Conservation (phyloP, 2,797 vertebrate species). For the Podarcis siculus region DNA sequence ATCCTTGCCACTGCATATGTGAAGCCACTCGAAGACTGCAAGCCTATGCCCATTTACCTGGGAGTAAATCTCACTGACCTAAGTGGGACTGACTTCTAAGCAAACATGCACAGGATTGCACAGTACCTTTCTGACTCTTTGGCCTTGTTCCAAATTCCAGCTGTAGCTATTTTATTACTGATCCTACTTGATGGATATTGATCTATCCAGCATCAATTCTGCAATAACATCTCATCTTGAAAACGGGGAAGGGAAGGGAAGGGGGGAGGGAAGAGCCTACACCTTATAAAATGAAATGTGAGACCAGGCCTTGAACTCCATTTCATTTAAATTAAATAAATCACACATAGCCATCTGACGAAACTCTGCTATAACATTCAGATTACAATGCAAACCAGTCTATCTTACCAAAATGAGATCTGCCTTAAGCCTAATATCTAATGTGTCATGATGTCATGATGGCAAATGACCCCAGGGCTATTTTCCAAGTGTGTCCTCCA, state of each 20-base stretch:
- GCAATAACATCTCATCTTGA: neutral
- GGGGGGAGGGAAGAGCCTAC: too few species aligned
- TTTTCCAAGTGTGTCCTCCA: neutral
- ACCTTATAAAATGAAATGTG: neutral
- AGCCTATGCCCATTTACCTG: neutral
- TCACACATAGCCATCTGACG: neutral
- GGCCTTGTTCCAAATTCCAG: slow-evolving; percentile 1
- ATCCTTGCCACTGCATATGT: neutral
- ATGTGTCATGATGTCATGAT: too few species aligned
- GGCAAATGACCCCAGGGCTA: neutral
- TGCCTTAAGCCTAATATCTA: neutral
- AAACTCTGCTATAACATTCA: neutral
- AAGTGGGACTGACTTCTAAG: neutral
- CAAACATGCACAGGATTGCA: neutral
- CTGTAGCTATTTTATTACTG: neutral
- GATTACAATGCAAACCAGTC: neutral
- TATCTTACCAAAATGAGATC: neutral
- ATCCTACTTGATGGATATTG: neutral
- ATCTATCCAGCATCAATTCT: neutral
- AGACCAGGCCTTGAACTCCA: neutral
- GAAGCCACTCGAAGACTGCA: slow-evolving; percentile 2
- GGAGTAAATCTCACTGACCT: neutral
- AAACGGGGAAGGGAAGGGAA: too few species aligned
- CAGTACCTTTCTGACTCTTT: neutral
- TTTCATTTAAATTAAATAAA: neutral